phyloP scores from a whole-genome alignment of 2,113 vertebrate genomes.

The Corapipo altera region DNA sequence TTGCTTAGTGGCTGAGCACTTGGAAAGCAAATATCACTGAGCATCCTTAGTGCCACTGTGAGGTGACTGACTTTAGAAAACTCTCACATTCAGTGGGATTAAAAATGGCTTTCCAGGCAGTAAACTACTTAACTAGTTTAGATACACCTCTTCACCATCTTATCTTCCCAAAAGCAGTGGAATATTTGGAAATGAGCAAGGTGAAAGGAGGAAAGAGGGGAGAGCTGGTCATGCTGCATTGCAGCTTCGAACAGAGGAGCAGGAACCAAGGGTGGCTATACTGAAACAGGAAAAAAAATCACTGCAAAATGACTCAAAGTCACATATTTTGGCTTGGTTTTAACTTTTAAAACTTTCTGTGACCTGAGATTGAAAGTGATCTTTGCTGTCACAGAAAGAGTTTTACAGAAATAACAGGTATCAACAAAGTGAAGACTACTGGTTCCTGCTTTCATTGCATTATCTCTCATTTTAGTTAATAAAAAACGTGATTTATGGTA shows the following conservation, averaged over 20 bases:
- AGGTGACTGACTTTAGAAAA: background rate
- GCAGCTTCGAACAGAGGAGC: background rate
- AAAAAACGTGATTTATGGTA: background rate
- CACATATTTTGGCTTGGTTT: background rate
- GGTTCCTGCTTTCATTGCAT: background rate
- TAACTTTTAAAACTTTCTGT: background rate
- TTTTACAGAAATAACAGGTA: background rate
- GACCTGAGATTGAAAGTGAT: background rate
- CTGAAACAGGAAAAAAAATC: fast-evolving
- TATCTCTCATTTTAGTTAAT: background rate
- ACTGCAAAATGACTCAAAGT: background rate
- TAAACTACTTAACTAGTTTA: background rate
- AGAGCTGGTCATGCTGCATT: background rate
- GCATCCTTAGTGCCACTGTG: background rate
- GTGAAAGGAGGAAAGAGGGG: background rate
- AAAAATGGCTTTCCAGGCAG: background rate
- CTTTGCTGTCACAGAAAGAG: background rate
- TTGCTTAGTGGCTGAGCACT: background rate
- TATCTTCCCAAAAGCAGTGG: background rate
- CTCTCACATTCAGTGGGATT: background rate
- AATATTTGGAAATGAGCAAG: background rate
- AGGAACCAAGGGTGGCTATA: background rate
- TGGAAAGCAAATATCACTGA: background rate
- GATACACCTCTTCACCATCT: background rate
- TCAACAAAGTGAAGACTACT: background rate